Conservation (phyloP, 2,888 invertebrate genomes). For the Orthosia incerta region DNA sequence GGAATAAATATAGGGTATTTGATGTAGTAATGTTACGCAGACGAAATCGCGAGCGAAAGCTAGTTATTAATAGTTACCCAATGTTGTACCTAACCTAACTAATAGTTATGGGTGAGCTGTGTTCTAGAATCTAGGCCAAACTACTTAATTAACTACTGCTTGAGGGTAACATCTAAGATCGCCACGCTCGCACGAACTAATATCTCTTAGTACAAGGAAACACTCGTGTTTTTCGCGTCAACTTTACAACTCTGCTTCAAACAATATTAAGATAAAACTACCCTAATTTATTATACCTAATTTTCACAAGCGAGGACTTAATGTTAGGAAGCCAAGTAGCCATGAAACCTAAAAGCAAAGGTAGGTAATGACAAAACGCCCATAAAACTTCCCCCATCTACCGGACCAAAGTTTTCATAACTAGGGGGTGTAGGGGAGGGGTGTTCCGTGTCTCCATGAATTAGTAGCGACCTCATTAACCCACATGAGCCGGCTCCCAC, state of each 20-base stretch:
- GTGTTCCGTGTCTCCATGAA: conserved; percentile 84
- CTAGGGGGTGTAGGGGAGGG: conserved; percentile 62
- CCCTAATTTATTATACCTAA: conserved; percentile 65
- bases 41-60: too few species aligned
- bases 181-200: conserved; percentile 12
- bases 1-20: too few species aligned
- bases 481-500: conserved; percentile 80
- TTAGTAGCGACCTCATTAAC: conserved; percentile 88
- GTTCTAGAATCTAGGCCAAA: conserved; percentile 15
- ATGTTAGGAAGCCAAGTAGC: conserved; percentile 67
- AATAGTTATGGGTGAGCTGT: background rate
- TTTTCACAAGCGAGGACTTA: conserved; percentile 62
- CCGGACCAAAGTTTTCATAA: conserved; percentile 76
- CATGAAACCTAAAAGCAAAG: conserved; percentile 73
- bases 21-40: too few species aligned
- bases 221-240: conserved; percentile 11
- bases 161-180: conserved; percentile 11
- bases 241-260: conserved; percentile 36
- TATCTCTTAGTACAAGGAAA: conserved; percentile 36
- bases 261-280: conserved; percentile 52
- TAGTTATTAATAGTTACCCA: background rate
- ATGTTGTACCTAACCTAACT: background rate
- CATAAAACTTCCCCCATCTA: conserved; percentile 73
- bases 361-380: conserved; percentile 70
- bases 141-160: background rate